Conservation (phyloP, 2,888 invertebrate genomes). For the Drosophila austrosaltans region DNA sequence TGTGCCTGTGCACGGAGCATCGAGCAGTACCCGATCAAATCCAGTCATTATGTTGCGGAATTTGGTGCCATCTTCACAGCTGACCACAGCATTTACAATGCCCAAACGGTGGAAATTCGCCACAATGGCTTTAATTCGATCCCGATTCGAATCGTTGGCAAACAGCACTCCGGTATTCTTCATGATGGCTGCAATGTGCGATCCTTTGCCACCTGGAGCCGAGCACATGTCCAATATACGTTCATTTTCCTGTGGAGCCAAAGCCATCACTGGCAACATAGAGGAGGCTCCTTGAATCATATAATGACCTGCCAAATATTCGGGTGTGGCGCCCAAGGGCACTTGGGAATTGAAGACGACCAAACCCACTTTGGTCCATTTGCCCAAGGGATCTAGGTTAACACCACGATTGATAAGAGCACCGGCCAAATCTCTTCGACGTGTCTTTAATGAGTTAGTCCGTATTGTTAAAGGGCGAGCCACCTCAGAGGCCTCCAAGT, state of each 20-base stretch:
- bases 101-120: slow-evolving; percentile 99
- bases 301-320: slow-evolving; percentile 99
- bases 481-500: slow-evolving; percentile 96
- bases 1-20: slow-evolving; percentile 99
- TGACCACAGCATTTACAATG: slow-evolving; percentile 95
- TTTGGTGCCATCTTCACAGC: slow-evolving; percentile 94
- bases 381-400: slow-evolving; percentile 98
- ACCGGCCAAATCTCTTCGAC: slow-evolving; percentile 96
- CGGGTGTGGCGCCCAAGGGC: slow-evolving; percentile 98
- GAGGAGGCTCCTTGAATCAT: slow-evolving; percentile 98
- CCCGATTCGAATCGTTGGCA: slow-evolving; percentile 97
- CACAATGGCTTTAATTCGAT: slow-evolving; percentile 94
- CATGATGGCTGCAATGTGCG: slow-evolving; percentile 98
- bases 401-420: slow-evolving; percentile 98
- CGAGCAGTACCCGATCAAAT: slow-evolving; percentile 97
- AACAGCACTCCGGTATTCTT: slow-evolving; percentile 98
- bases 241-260: slow-evolving; percentile 98
- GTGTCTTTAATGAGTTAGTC: slow-evolving; percentile 96
- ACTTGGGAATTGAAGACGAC: slow-evolving; percentile 98
- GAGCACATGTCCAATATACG: slow-evolving; percentile 98
- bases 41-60: slow-evolving; percentile 93
- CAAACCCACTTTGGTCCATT: slow-evolving; percentile 99
- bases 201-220: slow-evolving; percentile 99
- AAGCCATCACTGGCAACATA: slow-evolving; percentile 98
- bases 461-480: slow-evolving; percentile 97